A percentile compares a stretch with the other conserved stretches of the same genome.
Evolutionary conservation across 2,797 vertebrate species (phyloP).

Genomic region (Tokudaia tokunoshimensis): DNA sequence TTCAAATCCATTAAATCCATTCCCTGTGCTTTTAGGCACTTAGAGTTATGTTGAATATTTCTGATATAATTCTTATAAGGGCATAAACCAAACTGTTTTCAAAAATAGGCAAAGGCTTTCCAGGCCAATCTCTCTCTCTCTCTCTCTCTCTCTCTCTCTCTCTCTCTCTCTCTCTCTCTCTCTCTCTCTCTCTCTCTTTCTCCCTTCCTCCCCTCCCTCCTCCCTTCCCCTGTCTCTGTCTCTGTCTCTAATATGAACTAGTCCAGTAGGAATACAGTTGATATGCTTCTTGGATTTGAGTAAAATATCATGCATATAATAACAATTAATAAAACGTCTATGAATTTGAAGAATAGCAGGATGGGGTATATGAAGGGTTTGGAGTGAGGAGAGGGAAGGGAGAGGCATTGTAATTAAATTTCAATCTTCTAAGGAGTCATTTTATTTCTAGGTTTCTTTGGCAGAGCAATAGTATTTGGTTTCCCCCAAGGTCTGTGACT

Average conservation of each 20-base stretch:
- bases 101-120: slow-evolving; percentile 14
- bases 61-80: slow-evolving; percentile 35
- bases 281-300: background rate
- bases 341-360: background rate
- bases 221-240: too few relatives aligned
- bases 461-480: background rate
- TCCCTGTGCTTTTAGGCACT: slow-evolving; percentile 55
- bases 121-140: background rate
- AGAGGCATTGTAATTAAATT: background rate
- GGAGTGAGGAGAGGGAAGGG: background rate
- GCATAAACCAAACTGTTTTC: slow-evolving; percentile 46
- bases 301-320: background rate
- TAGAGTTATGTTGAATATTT: slow-evolving; percentile 58
- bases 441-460: background rate
- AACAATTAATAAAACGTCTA: background rate
- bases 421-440: background rate
- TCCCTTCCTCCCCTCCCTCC: rapidly evolving
- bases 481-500: background rate
- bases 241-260: background rate
- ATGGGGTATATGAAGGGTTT: background rate
- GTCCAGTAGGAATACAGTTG: background rate
- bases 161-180: too few relatives aligned
- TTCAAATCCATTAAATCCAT: slow-evolving; percentile 55
- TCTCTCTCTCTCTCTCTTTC: too few relatives aligned
- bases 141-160: background rate